Evolutionary conservation across 2,797 vertebrate genomes (phyloP).

Genomic region (Distichodus sexfasciatus): DNA sequence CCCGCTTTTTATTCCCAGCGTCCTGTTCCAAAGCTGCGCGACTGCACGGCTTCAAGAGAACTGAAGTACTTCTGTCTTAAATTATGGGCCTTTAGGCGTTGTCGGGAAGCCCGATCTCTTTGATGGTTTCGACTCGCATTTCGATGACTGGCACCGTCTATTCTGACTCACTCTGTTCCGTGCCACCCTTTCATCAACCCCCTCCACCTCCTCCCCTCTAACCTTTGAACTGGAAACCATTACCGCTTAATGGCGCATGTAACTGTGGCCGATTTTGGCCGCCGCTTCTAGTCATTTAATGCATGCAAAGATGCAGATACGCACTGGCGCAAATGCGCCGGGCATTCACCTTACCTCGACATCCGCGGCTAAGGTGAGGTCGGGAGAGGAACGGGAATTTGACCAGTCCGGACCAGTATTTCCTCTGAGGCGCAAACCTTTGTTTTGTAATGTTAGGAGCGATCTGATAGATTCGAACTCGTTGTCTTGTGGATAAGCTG

Average conservation of each 20-base stretch:
- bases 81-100: constrained; percentile 22
- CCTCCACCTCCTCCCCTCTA: not conserved
- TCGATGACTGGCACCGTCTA: constrained; percentile 10
- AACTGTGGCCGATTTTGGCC: not conserved
- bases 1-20: constrained; percentile 2
- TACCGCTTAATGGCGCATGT: not conserved
- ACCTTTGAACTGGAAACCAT: constrained; percentile 2
- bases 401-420: constrained; percentile 21
- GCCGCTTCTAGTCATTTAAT: not conserved
- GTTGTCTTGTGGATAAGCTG: not conserved
- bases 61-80: constrained; percentile 15
- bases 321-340: not conserved
- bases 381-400: constrained; percentile 22
- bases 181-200: constrained; percentile 19
- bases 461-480: constrained; percentile 3
- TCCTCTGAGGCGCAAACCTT: constrained; percentile 5
- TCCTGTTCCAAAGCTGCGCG: constrained; percentile 2
- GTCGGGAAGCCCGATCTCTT: constrained; percentile 18
- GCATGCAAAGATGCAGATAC: not conserved
- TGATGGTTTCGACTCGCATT: constrained; percentile 22
- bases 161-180: constrained; percentile 16
- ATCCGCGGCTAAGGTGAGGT: constrained; percentile 12
- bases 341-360: not conserved
- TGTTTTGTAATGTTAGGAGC: constrained; percentile 5
- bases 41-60: constrained; percentile 12